Base-by-base conservation (phyloP, 2,888 invertebrate species). In the Byasa hedistus region DNA sequence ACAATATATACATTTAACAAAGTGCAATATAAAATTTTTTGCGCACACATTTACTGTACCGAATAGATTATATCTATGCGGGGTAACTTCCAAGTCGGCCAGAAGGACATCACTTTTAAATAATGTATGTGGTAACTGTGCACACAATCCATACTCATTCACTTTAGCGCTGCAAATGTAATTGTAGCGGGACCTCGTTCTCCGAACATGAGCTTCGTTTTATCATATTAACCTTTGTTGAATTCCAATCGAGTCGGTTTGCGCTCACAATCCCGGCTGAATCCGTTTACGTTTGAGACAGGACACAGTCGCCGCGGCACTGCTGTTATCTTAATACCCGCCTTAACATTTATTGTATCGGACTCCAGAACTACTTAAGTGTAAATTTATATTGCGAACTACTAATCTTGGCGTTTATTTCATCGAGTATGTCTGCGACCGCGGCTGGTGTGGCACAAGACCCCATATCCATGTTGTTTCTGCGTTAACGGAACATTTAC, bases 401-500 rank as follows among this genome's bases (percentile, higher is more conserved):
- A 19, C 44, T 12, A 39, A 27, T 61, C 21, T 5, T 5, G 23
- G 59, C 48, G 27, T 61, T 61, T 32, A 61, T 32, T 61, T 54
- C 21, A 32, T 61, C 54, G n/a, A 52, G 12, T 12, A 23, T 10
- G 52, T 32, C 52, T 51, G 23, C 22, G n/a, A 24, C 21, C 15
- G 22, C 59, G 22, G 59, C 44, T n/a, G 22, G 39, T 21, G 54
- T n/a, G 54, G 54, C n/a, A 17, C 59, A 21, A 57, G 56, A 56
- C 54, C 21, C 36, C 48, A 55, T 27, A 8, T 21, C 52, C 36
- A 66, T 70, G 64, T 72, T 73, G 68, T 79, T 80, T 81, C 77
- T 78, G 78, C 76, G 73, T 75, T 80, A 82, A 81, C 82, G 79
- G 79, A 72, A 79, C 78, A 74, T 82, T 82, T 77, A 83, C 72